phyloP scores from a whole-genome alignment of 2,888 invertebrate genomes.

The Perdita meconis region DNA sequence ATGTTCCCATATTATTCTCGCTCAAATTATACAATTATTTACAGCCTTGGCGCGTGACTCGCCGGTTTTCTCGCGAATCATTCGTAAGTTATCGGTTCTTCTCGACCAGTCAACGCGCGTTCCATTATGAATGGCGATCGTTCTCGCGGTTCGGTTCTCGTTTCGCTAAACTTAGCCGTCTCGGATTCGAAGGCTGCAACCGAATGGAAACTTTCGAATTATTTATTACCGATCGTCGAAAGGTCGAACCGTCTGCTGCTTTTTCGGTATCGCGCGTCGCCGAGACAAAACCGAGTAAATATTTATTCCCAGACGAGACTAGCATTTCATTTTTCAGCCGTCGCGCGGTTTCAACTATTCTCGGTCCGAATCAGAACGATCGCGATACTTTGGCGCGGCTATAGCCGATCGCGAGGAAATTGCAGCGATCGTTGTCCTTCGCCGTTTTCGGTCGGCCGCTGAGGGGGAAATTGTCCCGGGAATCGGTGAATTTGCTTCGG shows the following conservation, averaged over 20 bases:
- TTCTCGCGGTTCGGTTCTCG: constrained; percentile 4
- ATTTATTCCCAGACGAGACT: neutral
- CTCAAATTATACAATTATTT: constrained; percentile 5
- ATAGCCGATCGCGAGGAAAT: constrained; percentile 51
- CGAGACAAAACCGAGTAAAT: constrained; percentile 37
- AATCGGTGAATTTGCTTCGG: too few species aligned
- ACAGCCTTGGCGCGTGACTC: neutral
- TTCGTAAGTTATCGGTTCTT: constrained; percentile 2
- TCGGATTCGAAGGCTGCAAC: neutral
- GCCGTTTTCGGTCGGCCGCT: constrained; percentile 42
- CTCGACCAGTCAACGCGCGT: constrained; percentile 7
- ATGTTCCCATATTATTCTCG: neutral
- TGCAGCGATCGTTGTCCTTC: constrained; percentile 46
- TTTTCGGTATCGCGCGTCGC: neutral
- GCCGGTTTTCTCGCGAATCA: neutral
- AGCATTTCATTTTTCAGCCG: too few species aligned
- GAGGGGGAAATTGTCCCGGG: constrained; percentile 46
- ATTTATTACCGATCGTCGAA: constrained; percentile 45
- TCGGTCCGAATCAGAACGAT: too few species aligned
- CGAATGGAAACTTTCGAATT: constrained; percentile 26
- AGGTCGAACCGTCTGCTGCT: constrained; percentile 58
- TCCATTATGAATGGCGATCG: constrained; percentile 30
- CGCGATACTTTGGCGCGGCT: constrained; percentile 1
- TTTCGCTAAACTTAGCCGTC: constrained; percentile 29
- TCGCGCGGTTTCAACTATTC: too few species aligned